Evolutionary conservation across 2,888 invertebrate species (phyloP), one percentile per base, ranked within the genome.

Genomic region (Caradrina clavipalpis): DNA sequence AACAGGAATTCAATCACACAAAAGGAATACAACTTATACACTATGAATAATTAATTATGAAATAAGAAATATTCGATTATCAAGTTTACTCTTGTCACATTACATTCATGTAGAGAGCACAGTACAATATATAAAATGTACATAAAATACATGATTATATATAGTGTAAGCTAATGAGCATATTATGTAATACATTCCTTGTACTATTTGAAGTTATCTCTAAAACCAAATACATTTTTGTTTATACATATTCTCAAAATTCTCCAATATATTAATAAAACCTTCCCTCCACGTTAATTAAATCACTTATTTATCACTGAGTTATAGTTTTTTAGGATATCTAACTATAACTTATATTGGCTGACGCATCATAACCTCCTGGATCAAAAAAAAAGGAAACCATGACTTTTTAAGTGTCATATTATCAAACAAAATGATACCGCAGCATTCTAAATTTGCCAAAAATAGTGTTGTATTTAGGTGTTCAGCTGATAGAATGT

Each of bases 151-250:
- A 72, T 74, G 57, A 35, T 79, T 73, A 79, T 70, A 84, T 76
- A 75, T 65, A 67, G 63, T 79, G 76, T 82, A 77, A 79, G 82
- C 72, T 77, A 82, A 69, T 82, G 82, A 82, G 84, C 82, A 84
- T 77, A 73, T 70, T 61, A 77, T 21, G 53, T 80, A 73, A 77
- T 83, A 77, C 66, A 81, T 80, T 74, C 70, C 77, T 74, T 74
- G 61, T 63, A 70, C 54, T 76, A 73, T 55, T 60, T 65, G 55
- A 65, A 71, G 68, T 54, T 54, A 73, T 73, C 19, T 73, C 51
- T 80, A 76, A 60, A 82, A 82, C 45, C 54, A 77, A 80, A 67
- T 55, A 66, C 47, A 57, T 53, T 47, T 54, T 69, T 71, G 47
- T 57, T 56, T 26, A 60, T 67, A 67, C 31, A 75, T 71, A 66